Evolutionary conservation across 2,797 vertebrate species (phyloP), one percentile per base, ranked within the genome.

Genomic region (Myripristis murdjan): DNA sequence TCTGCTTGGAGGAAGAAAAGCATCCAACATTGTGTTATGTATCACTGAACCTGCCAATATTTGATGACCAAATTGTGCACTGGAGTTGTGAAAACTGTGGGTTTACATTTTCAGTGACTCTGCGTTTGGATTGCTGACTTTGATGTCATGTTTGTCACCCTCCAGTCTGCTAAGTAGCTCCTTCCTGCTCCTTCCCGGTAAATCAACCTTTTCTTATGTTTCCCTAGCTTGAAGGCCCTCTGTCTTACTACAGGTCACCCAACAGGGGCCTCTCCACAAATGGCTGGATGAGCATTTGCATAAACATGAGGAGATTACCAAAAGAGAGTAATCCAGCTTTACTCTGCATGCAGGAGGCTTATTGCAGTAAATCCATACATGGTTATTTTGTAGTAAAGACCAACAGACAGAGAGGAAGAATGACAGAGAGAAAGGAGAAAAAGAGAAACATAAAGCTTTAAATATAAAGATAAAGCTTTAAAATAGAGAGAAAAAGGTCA

Each of bases 281-380:
- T 71, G 77, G 73, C 82, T 85, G 80, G 75, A 89, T 83, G 91
- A 90, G 90, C 82, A 84, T 89, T 90, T 92, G 90, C 88, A 94
- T 93, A 93, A 87, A 89, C 66, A 86, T 82, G 70, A 91, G 79
- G 33, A 85, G 84, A 92, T 94, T 91, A 93, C 80, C 80, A 86
- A 81, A 24, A 71, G 73, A 79, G 65, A 87, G 75, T 86, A 87
- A 89, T 89, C 88, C 89, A 88, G 84, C 79, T 86, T 90, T 81
- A 77, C 54, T 52, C 61, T 58, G 66, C 63, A 84, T 73, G 70
- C 82, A 78, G 62, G 72, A 77, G 74, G 80, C 72, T 82, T 85
- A 82, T 83, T 86, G 77, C 70, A 79, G 60, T 72, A 83, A 87
- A 91, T 76, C 75, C 87, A 77, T 69, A 75, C 52, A 71, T 77